phyloP scores from a whole-genome alignment of 2,888 invertebrate genomes.

The Leptopilina syphax region DNA sequence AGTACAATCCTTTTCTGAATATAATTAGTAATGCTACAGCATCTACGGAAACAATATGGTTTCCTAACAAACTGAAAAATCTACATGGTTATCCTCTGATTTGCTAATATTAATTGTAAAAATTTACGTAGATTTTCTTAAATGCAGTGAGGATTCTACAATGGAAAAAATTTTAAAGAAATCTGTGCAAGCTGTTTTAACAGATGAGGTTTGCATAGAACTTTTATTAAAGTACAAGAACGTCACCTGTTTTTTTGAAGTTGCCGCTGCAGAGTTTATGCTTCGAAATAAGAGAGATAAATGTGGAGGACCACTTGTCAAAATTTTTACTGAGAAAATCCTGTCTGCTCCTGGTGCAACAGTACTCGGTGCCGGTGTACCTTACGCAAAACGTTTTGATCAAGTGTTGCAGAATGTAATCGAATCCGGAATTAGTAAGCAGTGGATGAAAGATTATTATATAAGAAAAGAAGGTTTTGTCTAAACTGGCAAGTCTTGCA shows the following conservation, averaged over 20 bases:
- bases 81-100: background rate
- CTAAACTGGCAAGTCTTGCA: background rate
- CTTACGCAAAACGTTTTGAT: background rate
- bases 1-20: too few species aligned
- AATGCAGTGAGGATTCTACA: background rate
- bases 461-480: background rate
- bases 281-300: background rate
- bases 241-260: background rate
- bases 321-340: background rate
- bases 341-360: background rate
- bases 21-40: too few species aligned
- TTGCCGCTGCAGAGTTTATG: background rate
- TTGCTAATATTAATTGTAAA: background rate
- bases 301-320: background rate
- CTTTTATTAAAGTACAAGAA: background rate
- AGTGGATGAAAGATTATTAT: background rate
- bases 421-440: background rate
- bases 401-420: background rate
- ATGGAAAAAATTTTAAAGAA: background rate
- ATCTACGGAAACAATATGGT: too few species aligned
- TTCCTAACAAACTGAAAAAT: too few species aligned
- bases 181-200: background rate
- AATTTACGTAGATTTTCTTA: background rate
- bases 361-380: background rate
- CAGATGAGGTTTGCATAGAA: background rate